These are phyloP conservation scores for Ranitomeya imitator DNA, from an alignment of 2,113 vertebrate species.

Conservation along the genomic window DNA sequence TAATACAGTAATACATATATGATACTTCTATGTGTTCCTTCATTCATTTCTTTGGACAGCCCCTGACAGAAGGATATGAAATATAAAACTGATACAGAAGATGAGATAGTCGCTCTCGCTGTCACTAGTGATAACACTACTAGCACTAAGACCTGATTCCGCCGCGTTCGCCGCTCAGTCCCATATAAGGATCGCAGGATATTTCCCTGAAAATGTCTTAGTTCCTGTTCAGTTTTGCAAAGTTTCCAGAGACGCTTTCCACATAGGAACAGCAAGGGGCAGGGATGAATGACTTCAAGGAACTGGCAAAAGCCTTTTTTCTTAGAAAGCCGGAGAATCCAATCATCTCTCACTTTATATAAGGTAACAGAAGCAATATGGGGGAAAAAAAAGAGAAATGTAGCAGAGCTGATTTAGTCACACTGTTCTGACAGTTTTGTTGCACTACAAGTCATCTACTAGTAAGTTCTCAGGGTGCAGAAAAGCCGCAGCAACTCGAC, in stretches of 20 bases:
- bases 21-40: no score
- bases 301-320: conserved; percentile 2
- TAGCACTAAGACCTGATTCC: conserved; percentile 66
- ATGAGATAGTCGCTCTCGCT: no score
- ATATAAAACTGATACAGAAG: no score
- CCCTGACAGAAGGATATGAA: no score
- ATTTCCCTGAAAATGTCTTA: conserved; percentile 53
- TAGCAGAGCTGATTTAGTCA: conserved; percentile 9
- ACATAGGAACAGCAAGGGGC: conserved; percentile 33
- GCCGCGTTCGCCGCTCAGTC: conserved; percentile 61
- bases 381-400: neutral
- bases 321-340: neutral
- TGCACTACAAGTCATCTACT: neutral
- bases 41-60: no score
- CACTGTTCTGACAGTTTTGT: neutral
- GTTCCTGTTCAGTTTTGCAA: conserved; percentile 44
- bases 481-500: neutral
- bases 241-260: conserved; percentile 39
- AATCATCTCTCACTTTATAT: neutral
- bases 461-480: no score
- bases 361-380: conserved; percentile 5
- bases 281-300: conserved; percentile 42
- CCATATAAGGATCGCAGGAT: conserved; percentile 62
- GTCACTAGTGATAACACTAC: conserved; percentile 7
- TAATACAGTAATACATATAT: no score